Base-by-base conservation (phyloP, 23 tunicate species). In the Halocynthia roretzi region DNA sequence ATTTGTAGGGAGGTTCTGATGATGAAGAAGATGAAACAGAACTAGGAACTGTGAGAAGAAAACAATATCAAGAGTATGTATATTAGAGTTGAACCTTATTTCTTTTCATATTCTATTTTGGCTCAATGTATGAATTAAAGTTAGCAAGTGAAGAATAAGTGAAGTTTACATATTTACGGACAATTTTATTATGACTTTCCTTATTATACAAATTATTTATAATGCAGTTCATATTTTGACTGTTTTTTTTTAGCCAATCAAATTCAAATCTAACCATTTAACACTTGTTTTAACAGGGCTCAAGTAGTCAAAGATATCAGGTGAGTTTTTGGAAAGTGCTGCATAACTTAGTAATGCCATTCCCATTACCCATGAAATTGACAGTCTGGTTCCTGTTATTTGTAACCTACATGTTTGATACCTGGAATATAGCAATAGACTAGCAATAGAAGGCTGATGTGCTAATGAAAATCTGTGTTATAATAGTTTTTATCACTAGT, bases 21-120 rank as follows among this genome's bases (percentile, higher is more conserved):
- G 90, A 90, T 85, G 97, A 90, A 53, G 90, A 81, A 57, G 97
- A 90, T 77, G 90, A 85, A 21, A 80, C 97, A 6, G 90, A 85
- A 53, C 84, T 70, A 71, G 97, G 90, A 49, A 67, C 83, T 19
- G 87, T 80, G 22, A 81, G 77, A 53, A 81, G 90, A 53, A 85
- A 65, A 70, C 88, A 90, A 70, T 90, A 90, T 77, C 97, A 90
- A 62, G 81, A 90, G 97, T 90, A 71, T 81, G 90, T 80, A 48
- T 65, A 10, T 5, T 65, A 65, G 63, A 58, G 15, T 58, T n/a
- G n/a, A 58, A 58, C 63, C 17, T n/a, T 58, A 58, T 58, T 58
- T 14, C 63, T n/a, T 58, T 15, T 58, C 17, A 14, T 58, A 31
- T 31, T 31, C 44, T 0, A 31, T 31, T 31, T 31, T 31, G 44